Evolutionary conservation across 2,888 invertebrate species (phyloP), one percentile per base, ranked within the genome.

Genomic region (Drosophila eohydei): DNA sequence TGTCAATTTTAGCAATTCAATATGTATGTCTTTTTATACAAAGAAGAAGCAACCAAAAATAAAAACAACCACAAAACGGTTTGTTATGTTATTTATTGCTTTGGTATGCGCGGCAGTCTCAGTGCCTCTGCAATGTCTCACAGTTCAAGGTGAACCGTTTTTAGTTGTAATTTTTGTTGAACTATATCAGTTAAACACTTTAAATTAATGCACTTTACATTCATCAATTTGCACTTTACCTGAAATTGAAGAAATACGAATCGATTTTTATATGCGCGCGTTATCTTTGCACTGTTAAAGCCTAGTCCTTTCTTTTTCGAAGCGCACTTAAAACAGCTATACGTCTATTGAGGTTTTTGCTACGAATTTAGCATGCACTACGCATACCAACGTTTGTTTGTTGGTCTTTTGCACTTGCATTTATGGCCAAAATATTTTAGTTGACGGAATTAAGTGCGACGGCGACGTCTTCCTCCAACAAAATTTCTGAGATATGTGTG

Each of bases 391-490:
- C 55, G 34, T 12, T 50, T 41, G 30, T 59, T 55, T 51, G 48
- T 61, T 71, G 58, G 64, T 71, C 68, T 38, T 68, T 66, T 78
- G 84, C 43, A 83, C 65, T 87, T 83, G 83, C 87, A 83, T 81
- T 71, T 63, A 65, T 43, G 67, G 52, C 69, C 80, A 63, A 83
- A 86, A 69, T 16, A 50, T 44, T 30, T 34, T 40, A 41, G 64
- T 74, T 50, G 44, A 52, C 52, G 38, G 48, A 55, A 50, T 6
- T 30, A 34, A 51, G 30, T 32, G 34, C 28, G 58, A 34, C 50
- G 57, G 6, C 36, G 21, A 67, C 64, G 74, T 56, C 78, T 56
- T 59, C 28, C 51, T 14, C 26, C 26, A 52, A 51, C 32, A 41
- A 50, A 71, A 56, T 16, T 71, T 64, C 30, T 21, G 48, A 56